A percentile compares a stretch with the other conserved stretches of the same genome.
phyloP scores from a whole-genome alignment of 2,113 vertebrate genomes.

The Melanerpes aurifrons region DNA sequence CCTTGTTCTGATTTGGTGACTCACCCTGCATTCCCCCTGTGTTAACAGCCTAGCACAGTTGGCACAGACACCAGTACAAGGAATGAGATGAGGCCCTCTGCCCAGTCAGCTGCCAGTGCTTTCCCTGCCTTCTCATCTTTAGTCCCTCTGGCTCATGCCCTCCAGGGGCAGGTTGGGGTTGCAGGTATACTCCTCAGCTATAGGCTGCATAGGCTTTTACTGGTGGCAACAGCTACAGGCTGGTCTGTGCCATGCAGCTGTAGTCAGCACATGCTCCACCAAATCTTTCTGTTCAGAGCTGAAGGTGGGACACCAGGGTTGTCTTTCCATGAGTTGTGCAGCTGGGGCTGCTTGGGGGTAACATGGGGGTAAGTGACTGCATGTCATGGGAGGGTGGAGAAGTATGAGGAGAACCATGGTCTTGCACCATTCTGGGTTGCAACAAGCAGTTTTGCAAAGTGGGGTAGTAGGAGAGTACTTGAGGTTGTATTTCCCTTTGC shows the following conservation, averaged over 20 bases:
- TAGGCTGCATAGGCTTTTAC: background rate
- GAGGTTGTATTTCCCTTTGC: background rate
- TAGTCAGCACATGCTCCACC: background rate
- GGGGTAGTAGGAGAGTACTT: background rate
- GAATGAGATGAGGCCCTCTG: conserved; percentile 8
- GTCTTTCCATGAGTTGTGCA: rapidly evolving
- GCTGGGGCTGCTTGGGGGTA: background rate
- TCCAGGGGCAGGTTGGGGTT: background rate
- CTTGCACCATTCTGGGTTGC: background rate
- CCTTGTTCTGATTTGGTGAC: conserved; percentile 51
- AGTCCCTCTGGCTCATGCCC: background rate
- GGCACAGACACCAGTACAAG: background rate
- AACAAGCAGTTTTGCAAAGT: background rate
- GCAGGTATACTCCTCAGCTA: background rate
- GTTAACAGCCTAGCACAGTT: conserved; percentile 7
- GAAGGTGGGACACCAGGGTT: background rate
- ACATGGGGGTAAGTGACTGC: background rate
- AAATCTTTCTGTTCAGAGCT: background rate
- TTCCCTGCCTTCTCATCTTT: background rate
- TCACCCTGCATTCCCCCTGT: background rate
- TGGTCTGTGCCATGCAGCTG: background rate
- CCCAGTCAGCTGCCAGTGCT: background rate
- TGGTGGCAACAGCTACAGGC: background rate
- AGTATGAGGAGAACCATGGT: rapidly evolving
- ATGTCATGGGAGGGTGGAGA: rapidly evolving